A percentile compares a stretch with the other conserved stretches of the same genome.
Evolutionary conservation across 2,888 invertebrate species (phyloP).

Genomic region (Agonopterix subpropinquella): DNA sequence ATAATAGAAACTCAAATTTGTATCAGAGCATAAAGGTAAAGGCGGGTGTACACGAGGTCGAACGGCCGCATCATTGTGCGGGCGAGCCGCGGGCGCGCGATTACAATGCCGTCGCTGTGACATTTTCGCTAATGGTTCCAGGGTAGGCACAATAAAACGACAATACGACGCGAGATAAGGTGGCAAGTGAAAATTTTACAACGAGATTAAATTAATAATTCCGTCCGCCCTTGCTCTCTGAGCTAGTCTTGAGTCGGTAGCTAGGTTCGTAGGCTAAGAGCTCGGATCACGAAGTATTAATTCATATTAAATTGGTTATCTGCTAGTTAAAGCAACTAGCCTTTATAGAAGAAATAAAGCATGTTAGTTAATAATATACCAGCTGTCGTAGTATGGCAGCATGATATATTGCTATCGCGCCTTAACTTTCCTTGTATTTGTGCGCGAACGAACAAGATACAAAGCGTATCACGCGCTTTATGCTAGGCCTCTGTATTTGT

Average conservation of each 20-base stretch:
- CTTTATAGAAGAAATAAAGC: no score
- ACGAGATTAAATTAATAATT: slow-evolving; percentile 70
- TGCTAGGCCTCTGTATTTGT: no score
- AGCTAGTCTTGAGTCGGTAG: slow-evolving; percentile 10
- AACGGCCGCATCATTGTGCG: slow-evolving; percentile 66
- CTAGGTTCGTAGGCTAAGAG: slow-evolving; percentile 10
- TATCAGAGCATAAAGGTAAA: slow-evolving; percentile 66
- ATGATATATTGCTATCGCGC: no score
- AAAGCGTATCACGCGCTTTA: no score
- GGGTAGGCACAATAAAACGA: slow-evolving; percentile 67
- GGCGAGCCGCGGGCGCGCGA: slow-evolving; percentile 58
- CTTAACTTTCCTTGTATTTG: no score
- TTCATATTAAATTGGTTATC: no score
- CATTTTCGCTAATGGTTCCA: slow-evolving; percentile 75
- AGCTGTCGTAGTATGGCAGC: no score
- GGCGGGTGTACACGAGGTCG: slow-evolving; percentile 58
- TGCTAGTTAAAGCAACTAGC: no score
- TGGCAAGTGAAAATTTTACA: slow-evolving; percentile 72
- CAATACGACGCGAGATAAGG: slow-evolving; percentile 73
- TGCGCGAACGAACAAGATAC: no score
- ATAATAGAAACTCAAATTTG: slow-evolving; percentile 67
- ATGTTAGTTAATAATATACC: no score
- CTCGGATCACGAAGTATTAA: slow-evolving; percentile 5
- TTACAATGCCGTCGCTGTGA: slow-evolving; percentile 71
- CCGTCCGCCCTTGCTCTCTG: slow-evolving; percentile 21